Conservation (phyloP, 2,797 vertebrate species). For the Falco peregrinus region DNA sequence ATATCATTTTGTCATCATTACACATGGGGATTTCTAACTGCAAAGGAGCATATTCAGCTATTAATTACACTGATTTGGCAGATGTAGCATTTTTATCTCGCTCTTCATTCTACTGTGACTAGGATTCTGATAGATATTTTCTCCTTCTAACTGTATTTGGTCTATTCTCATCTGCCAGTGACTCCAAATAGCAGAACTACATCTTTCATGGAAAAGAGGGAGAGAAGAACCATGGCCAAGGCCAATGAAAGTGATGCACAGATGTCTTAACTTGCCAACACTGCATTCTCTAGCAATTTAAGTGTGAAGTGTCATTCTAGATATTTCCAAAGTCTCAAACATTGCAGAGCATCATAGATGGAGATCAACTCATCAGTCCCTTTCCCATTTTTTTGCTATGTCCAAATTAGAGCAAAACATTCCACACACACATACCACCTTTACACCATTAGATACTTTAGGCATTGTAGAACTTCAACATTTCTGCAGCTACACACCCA, state of each 20-base stretch:
- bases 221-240: not conserved
- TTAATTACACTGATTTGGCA: not conserved
- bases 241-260: not conserved
- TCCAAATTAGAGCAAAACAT: not conserved
- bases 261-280: not conserved
- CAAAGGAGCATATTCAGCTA: not conserved
- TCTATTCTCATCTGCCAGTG: not conserved
- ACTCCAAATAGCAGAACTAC: not conserved
- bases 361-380: not conserved
- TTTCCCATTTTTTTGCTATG: not conserved
- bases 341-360: not conserved
- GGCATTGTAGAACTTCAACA: not conserved
- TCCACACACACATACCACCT: too few relatives aligned
- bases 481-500: not conserved
- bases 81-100: not conserved
- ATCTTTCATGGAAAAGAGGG: not conserved
- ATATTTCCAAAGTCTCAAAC: not conserved
- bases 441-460: not conserved
- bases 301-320: not conserved
- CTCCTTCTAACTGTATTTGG: not conserved
- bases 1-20: not conserved
- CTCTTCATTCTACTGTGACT: not conserved
- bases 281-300: not conserved
- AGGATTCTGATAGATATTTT: not conserved
- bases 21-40: not conserved